A percentile compares a stretch with the other conserved stretches of the same genome.
Conservation (phyloP, 2,888 invertebrate species). For the Melanostoma mellinum region DNA sequence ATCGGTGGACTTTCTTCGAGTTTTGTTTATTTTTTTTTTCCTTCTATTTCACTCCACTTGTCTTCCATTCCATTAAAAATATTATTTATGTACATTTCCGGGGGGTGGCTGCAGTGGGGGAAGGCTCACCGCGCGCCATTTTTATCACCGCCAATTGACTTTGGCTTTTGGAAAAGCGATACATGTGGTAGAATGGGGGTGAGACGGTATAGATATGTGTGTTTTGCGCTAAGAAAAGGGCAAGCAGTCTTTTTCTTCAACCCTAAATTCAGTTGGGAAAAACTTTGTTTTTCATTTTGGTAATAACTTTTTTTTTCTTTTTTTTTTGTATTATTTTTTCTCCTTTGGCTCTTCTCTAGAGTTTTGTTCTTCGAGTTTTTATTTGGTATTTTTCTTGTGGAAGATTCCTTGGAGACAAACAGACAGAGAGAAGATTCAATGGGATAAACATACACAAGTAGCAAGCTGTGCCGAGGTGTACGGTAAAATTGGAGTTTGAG, state of each 20-base stretch:
- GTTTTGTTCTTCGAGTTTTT: slow-evolving; percentile 38
- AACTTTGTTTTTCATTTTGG: slow-evolving; percentile 68
- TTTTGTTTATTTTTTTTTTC: slow-evolving; percentile 16
- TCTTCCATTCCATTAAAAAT: slow-evolving; percentile 70
- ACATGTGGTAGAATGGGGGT: slow-evolving; percentile 17
- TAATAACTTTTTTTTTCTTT: slow-evolving; percentile 36
- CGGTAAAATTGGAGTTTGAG: neutral
- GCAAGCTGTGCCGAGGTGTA: neutral
- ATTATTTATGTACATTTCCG: slow-evolving; percentile 72
- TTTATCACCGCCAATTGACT: slow-evolving; percentile 70
- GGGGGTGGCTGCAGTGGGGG: slow-evolving; percentile 36
- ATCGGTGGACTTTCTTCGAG: slow-evolving; percentile 54
- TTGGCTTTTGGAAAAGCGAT: slow-evolving; percentile 46
- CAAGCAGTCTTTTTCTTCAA: slow-evolving; percentile 15
- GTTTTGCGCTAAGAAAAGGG: neutral
- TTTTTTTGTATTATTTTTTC: slow-evolving; percentile 9
- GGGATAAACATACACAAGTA: slow-evolving; percentile 3
- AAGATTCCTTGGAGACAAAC: slow-evolving; percentile 51
- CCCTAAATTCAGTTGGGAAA: slow-evolving; percentile 47
- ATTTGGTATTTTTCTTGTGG: slow-evolving; percentile 25
- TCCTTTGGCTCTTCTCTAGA: slow-evolving; percentile 31
- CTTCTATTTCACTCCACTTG: slow-evolving; percentile 3
- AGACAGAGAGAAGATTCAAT: slow-evolving; percentile 30
- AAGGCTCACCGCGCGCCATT: slow-evolving; percentile 45
- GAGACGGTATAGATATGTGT: slow-evolving; percentile 25